These are phyloP conservation scores for Torymus auratus DNA, from an alignment of 2,888 invertebrate species.

Conservation along the genomic window DNA sequence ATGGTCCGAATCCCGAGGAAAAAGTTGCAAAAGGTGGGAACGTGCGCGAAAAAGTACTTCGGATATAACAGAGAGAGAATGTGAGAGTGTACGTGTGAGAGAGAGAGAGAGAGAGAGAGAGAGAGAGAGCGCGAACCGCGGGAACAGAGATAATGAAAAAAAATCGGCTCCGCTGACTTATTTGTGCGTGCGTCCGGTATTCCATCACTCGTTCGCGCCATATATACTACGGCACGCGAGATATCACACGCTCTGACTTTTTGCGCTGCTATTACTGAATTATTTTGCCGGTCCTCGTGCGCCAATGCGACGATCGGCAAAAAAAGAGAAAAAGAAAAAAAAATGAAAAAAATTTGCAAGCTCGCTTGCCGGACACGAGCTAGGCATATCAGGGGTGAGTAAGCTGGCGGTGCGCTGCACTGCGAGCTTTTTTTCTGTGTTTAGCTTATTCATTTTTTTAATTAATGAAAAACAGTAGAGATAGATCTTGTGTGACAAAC, in stretches of 20 bases:
- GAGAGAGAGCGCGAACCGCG: slow-evolving; percentile 35
- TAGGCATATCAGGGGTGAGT: slow-evolving; percentile 72
- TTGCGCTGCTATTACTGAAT: slow-evolving; percentile 70
- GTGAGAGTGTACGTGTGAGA: too few species aligned
- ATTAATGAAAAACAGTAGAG: slow-evolving; percentile 9
- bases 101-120: background rate
- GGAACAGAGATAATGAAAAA: slow-evolving; percentile 13
- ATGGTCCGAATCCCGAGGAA: too few species aligned
- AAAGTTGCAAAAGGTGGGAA: too few species aligned
- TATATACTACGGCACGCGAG: background rate
- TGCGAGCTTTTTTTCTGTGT: slow-evolving; percentile 60
- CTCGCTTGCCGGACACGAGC: slow-evolving; percentile 70
- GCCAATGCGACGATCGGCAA: slow-evolving; percentile 1
- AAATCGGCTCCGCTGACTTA: slow-evolving; percentile 57
- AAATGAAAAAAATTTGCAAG: slow-evolving; percentile 48
- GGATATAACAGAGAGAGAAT: too few species aligned
- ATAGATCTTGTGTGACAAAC: background rate
- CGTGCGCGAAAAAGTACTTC: too few species aligned
- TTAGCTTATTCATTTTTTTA: slow-evolving; percentile 16
- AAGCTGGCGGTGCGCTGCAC: slow-evolving; percentile 75
- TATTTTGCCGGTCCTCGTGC: slow-evolving; percentile 70
- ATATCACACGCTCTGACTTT: slow-evolving; percentile 64
- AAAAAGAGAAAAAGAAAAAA: too few species aligned
- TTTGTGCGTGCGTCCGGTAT: slow-evolving; percentile 64
- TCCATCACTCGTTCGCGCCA: slow-evolving; percentile 49